Conservation (phyloP, 2,113 vertebrate species). For the Myrmecobius fasciatus region DNA sequence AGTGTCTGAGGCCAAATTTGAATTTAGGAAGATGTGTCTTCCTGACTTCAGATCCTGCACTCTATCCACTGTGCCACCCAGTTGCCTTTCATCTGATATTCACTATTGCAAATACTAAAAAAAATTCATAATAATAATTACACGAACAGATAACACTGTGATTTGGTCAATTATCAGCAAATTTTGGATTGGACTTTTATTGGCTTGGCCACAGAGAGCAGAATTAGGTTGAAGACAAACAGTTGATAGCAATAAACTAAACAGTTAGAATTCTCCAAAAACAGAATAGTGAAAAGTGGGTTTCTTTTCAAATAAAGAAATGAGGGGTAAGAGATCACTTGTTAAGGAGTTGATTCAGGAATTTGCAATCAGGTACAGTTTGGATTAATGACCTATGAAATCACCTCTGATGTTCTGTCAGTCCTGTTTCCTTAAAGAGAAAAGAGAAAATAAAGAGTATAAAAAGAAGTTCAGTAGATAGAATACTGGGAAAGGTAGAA, state of each 20-base stretch:
- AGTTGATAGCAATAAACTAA: background rate
- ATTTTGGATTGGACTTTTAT: background rate
- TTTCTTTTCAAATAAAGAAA: background rate
- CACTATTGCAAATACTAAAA: background rate
- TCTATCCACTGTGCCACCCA: no score
- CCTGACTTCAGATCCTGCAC: no score
- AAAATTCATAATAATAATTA: background rate
- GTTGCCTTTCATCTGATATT: no score
- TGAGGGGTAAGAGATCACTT: background rate
- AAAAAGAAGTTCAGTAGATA: no score
- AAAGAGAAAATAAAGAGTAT: no score
- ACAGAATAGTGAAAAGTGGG: background rate
- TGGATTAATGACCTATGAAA: background rate
- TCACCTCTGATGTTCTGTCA: no score
- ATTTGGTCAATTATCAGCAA: background rate
- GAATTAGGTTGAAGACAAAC: background rate
- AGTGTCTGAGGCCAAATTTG: no score
- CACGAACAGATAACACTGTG: background rate
- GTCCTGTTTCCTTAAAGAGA: no score
- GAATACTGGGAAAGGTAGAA: background rate
- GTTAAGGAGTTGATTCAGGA: background rate
- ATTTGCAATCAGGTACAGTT: background rate
- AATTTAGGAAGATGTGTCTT: no score
- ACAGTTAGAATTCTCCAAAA: background rate
- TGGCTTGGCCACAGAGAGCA: background rate